Base-by-base conservation (phyloP, 2,797 vertebrate genomes). In the Enteromius trimaculatus region DNA sequence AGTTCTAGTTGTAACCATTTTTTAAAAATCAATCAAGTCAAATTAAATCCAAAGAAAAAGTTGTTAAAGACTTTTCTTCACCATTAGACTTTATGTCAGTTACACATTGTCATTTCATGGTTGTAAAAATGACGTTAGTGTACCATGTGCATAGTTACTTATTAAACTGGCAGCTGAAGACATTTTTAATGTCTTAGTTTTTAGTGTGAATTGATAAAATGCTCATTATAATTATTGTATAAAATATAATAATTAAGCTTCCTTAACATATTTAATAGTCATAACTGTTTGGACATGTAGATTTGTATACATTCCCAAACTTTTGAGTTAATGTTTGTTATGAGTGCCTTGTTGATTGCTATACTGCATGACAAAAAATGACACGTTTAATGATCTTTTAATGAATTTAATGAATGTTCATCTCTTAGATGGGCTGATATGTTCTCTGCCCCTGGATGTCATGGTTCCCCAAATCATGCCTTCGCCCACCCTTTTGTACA, bases 401-500 rank as follows among this genome's bases (percentile, higher is more conserved):
- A 79, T 60, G 17, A 66, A 58, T 82, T 8, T 55, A n/a, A n/a
- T n/a, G n/a, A n/a, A n/a, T n/a, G 88, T 21, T 89, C 87, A 6
- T 89, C 42, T 68, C 26, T 86, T 51, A 98, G 97, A 90, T 97
- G 97, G 97, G 97, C 97, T 0, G 97, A 98, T 85, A 90, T 93
- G 87, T 97, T 98, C 87, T 76, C 47, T 0, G 95, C 96, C 0
- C 84, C 81, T 0, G 97, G 97, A 64, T 98, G 97, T 65, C 14
- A 87, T 0, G 90, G 87, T 0, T 88, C 82, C 0, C 31, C 87
- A 1, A 81, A 92, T 11, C 97, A 96, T 81, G 0, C 0, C 1
- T 99, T 98, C 89, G 88, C 95, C 62, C 97, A 98, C 84, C 97
- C 97, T 0, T 98, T 99, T 90, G 89, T 98, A 8, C 97, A 98